Conservation (phyloP, 2,888 invertebrate genomes). For the Diaphora mendica region DNA sequence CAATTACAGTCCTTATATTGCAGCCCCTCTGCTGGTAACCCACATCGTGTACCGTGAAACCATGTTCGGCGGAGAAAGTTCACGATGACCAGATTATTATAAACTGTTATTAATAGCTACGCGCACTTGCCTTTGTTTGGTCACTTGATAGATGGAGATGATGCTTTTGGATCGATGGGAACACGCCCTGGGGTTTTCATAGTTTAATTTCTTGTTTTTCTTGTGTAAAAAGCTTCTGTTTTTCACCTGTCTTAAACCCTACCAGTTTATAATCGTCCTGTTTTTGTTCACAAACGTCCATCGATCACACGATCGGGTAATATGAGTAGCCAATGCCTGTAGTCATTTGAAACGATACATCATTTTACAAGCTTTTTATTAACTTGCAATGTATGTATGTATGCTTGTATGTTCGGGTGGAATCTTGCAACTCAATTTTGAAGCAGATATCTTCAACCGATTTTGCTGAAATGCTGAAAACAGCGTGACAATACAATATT, state of each 20-base stretch:
- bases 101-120: conserved; percentile 66
- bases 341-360: too few species aligned
- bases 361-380: too few species aligned
- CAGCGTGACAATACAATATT: too few species aligned
- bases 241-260: neutral
- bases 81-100: conserved; percentile 55
- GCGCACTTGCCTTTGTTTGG: conserved; percentile 47
- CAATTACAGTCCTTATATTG: conserved; percentile 48
- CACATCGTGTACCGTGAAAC: conserved; percentile 41
- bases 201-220: neutral
- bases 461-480: too few species aligned
- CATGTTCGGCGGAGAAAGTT: conserved; percentile 57
- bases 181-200: conserved; percentile 2
- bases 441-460: too few species aligned
- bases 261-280: neutral
- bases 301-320: too few species aligned
- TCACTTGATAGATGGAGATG: conserved; percentile 34
- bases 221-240: neutral
- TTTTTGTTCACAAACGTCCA: too few species aligned
- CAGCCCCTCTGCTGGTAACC: conserved; percentile 31
- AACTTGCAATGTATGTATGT: too few species aligned
- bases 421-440: too few species aligned
- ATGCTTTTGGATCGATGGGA: conserved; percentile 11
- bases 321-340: too few species aligned
- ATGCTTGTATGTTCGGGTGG: too few species aligned